These are phyloP conservation scores for Brachyptera putata DNA, from an alignment of 2,888 invertebrate genomes.

Conservation along the genomic window DNA sequence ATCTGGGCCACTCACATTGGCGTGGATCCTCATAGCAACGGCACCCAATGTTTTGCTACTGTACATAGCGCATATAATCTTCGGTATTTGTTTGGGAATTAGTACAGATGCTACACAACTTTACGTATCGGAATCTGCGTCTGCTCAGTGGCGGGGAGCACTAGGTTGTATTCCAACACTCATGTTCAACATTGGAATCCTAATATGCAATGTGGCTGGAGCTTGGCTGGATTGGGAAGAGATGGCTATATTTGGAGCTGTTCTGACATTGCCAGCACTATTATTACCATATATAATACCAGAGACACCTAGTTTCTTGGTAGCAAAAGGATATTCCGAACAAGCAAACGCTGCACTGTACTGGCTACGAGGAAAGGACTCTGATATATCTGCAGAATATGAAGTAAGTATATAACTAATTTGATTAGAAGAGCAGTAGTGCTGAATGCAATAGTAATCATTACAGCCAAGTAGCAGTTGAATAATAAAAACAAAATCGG, in stretches of 20 bases:
- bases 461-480: no score
- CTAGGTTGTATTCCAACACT: constrained; percentile 32
- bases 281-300: constrained; percentile 30
- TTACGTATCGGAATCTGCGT: constrained; percentile 31
- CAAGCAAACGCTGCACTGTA: constrained; percentile 28
- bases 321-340: constrained; percentile 22
- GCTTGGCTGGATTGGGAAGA: constrained; percentile 31
- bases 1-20: constrained; percentile 24
- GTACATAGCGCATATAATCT: constrained; percentile 26
- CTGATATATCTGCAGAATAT: constrained; percentile 30
- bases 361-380: constrained; percentile 28
- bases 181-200: constrained; percentile 34
- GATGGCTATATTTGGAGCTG: constrained; percentile 31
- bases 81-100: constrained; percentile 31
- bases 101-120: constrained; percentile 30
- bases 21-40: constrained; percentile 28
- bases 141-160: constrained; percentile 29
- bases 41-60: constrained; percentile 28
- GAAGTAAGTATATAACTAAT: constrained; percentile 22
- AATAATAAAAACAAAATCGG: no score
- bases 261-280: constrained; percentile 29
- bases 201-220: constrained; percentile 30
- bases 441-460: background rate
- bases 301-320: constrained; percentile 31
- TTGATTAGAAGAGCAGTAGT: background rate